Evolutionary conservation across 2,113 vertebrate species (phyloP).

Genomic region (Petroica traversi): DNA sequence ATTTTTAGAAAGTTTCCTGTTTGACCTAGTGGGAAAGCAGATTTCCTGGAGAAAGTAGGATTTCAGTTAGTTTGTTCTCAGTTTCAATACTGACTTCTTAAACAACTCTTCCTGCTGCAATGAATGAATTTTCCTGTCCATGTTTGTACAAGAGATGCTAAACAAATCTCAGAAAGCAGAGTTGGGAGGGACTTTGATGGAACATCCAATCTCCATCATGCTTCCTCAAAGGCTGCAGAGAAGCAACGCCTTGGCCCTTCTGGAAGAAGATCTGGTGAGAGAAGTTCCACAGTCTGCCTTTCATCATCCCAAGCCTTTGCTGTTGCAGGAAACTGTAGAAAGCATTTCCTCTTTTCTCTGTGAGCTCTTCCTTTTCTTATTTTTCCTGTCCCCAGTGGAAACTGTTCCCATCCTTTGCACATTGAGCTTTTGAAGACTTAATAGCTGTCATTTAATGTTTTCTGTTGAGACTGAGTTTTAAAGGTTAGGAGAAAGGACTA

Average conservation of each 20-base stretch:
- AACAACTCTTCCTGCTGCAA: not conserved
- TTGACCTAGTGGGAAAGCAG: not conserved
- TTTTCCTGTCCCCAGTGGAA: not conserved
- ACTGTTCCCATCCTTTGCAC: accelerated
- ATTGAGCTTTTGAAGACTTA: not conserved
- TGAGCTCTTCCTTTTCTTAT: not conserved
- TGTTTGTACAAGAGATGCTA: not conserved
- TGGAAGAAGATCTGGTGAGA: not conserved
- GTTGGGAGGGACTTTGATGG: not conserved
- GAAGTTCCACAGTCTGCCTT: not conserved
- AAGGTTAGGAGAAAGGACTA: not conserved
- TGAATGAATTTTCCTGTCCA: not conserved
- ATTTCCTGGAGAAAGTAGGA: not conserved
- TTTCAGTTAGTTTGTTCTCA: not conserved
- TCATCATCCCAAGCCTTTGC: not conserved
- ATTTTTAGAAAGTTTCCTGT: not conserved
- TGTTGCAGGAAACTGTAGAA: not conserved
- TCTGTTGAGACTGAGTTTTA: not conserved
- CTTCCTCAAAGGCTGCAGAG: not conserved
- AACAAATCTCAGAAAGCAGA: not conserved
- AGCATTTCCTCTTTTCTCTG: not conserved
- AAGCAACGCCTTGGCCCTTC: accelerated
- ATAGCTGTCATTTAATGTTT: not conserved
- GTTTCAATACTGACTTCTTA: not conserved
- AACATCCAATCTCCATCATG: not conserved